Conservation (phyloP, 1,140 invertebrate species). For the Aphaenogaster rudis region DNA sequence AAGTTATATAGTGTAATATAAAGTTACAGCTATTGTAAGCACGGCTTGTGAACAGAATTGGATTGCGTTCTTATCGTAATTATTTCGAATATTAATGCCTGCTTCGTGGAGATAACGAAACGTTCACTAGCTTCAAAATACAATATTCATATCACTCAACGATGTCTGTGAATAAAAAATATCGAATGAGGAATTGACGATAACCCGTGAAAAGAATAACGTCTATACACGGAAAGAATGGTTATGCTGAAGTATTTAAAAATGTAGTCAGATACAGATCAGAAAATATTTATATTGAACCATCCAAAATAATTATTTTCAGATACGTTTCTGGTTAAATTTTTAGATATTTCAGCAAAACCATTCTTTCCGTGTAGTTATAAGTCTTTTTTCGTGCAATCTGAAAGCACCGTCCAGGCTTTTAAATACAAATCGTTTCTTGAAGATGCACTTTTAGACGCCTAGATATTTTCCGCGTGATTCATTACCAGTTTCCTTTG, state of each 20-base stretch:
- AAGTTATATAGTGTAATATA: neutral
- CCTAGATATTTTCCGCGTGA: slow-evolving; percentile 22
- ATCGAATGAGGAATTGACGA: too few relatives aligned
- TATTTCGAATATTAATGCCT: slow-evolving; percentile 11
- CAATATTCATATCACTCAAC: neutral
- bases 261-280: too few relatives aligned
- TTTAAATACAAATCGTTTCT: neutral
- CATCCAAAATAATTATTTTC: too few relatives aligned
- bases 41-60: neutral
- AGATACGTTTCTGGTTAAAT: too few relatives aligned
- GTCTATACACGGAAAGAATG: too few relatives aligned
- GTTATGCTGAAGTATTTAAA: too few relatives aligned
- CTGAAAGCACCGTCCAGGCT: neutral
- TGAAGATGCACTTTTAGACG: neutral
- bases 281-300: too few relatives aligned
- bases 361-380: too few relatives aligned
- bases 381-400: neutral
- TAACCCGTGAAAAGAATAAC: too few relatives aligned
- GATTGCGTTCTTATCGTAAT: neutral
- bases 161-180: neutral
- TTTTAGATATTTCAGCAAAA: too few relatives aligned
- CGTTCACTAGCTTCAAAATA: neutral
- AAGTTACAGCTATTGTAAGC: slow-evolving; percentile 12
- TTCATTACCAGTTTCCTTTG: neutral
- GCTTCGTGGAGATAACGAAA: neutral